Evolutionary conservation across 2,888 invertebrate species (phyloP), one percentile per base, ranked within the genome.

Genomic region (Dioctria rufipes): DNA sequence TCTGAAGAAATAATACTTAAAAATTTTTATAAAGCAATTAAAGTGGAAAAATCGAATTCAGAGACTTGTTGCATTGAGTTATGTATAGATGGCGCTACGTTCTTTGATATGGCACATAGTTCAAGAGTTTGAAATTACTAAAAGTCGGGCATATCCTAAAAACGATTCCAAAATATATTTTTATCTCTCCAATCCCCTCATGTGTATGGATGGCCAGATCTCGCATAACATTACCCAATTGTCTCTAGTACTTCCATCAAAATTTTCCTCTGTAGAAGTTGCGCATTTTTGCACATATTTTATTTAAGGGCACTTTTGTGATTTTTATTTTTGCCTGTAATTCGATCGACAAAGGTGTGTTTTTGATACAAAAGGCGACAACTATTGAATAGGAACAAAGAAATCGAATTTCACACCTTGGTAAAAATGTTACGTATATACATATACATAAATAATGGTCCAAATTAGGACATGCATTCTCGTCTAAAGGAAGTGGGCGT

Each of bases 401-500:
- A 6, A 39, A 11, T 60, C 60, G 37, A 75, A 60, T 60, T 61
- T 43, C 75, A 75, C 75, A 75, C 75, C 60, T 75, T 43, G n/a
- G 5, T 13, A 42, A 43, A n/a, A 25, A 5, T 61, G 6, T 43
- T 25, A 3, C 51, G 4, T 49, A 25, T 25, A 25, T 25, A 25
- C 25, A 25, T 25, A 25, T 25, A 25, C 25, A 25, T 25, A 25
- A 25, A 25, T 25, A 51, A 13, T 61, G 37, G 43, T n/a, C 58
- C 13, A 75, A 75, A 75, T 75, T 75, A 75, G 75, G 46, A 75
- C 75, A 39, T 39, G 54, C 39, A 58, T 60, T 75, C 60, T 13
- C 25, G 40, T 25, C 11, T 4, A 25, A 66, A 78, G 78, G 78
- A 78, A 78, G 78, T 78, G 66, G 78, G 78, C 78, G 78, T 49